Base-by-base conservation (phyloP, 2,113 vertebrate species). In the Sceloporus undulatus region DNA sequence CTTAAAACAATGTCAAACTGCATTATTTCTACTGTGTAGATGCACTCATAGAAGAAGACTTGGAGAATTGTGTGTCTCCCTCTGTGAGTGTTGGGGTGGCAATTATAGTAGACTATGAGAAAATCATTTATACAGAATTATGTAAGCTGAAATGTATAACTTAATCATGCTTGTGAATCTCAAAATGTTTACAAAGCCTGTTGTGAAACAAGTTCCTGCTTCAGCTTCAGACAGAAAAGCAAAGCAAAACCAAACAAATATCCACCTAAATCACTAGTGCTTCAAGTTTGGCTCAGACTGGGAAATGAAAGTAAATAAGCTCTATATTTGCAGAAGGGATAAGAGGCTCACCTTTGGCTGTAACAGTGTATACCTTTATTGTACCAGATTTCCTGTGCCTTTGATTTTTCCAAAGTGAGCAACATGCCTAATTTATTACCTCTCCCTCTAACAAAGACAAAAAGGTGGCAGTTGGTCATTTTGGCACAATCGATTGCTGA, bases 241-340 rank as follows among this genome's bases (percentile, higher is more conserved):
- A 89, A 90, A 92, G 68, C 73, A 89, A 91, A 90, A 94, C 75
- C 40, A 88, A 75, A 85, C 73, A 82, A 75, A 85, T 86, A 86
- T 82, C 91, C 90, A 80, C 77, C 59, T 62, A 81, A 89, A 81
- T 84, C 74, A 83, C 83, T 87, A 87, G 79, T 54, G 82, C 87
- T 34, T 10, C 75, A 62, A 81, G 2, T 62, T 65, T 90, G 85
- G 84, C 88, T 78, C 83, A 92, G 91, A 79, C 48, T 82, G 29
- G 59, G 29, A 86, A 38, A 90, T 23, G 89, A 77, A 68, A 89
- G 73, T 65, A 92, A 93, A 88, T 89, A 86, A 89, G 34, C 74
- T 79, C 89, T 86, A 86, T 88, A 90, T 89, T 89, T 91, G 71
- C 77, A 77, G 42, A 90, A 89, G 92, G 42, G 91, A 91, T 1